Base-by-base conservation (phyloP, 37 sponge, comb jelly and placozoan species). In the Aphrocallistes beatrix region DNA sequence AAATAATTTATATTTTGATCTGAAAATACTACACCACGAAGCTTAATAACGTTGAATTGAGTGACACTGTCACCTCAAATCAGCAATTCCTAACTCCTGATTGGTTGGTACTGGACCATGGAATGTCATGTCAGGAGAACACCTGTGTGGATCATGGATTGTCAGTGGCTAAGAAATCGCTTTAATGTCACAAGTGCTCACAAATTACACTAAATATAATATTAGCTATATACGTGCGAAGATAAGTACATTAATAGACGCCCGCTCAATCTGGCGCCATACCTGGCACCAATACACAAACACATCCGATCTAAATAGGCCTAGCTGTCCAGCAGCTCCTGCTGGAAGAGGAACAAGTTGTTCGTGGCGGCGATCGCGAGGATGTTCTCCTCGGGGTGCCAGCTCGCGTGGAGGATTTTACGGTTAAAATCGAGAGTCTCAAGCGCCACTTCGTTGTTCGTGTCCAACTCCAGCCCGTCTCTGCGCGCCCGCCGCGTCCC, bases 321-420 rank as follows among this genome's bases (percentile, higher is more conserved):
- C 75, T 60, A 60, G 21, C 75, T 60, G 34, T 60, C 75, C 34
- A 60, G 90, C 37, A 90, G 92, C 85, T 91, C 91, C 90, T 94
- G 94, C 51, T 94, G 97, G 86, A 99, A 99, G 39, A 99, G 86
- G 81, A 96, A 99, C 81, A 99, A 86, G 87, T 99, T 99, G 83
- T 99, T 99, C 6, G 99, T 99, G 51, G 99, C 99, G 23, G 99
- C 99, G 25, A 99, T 92, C 19, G 99, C 99, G 38, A 99, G 81
- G 50, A 99, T 94, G 88, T 99, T 96, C 91, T 94, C 95, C 87
- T 85, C 89, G 32, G 99, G 99, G 82, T 99, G 99, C 99, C 99
- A 99, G 36, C 89, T 93, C 1, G 99, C 94, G 60, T 99, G 99
- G 25, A 99, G 87, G 36, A 99, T 94, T 86, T 94, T 95, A 38